Evolutionary conservation across 2,888 invertebrate species (phyloP).

Genomic region (Lithodes maja): DNA sequence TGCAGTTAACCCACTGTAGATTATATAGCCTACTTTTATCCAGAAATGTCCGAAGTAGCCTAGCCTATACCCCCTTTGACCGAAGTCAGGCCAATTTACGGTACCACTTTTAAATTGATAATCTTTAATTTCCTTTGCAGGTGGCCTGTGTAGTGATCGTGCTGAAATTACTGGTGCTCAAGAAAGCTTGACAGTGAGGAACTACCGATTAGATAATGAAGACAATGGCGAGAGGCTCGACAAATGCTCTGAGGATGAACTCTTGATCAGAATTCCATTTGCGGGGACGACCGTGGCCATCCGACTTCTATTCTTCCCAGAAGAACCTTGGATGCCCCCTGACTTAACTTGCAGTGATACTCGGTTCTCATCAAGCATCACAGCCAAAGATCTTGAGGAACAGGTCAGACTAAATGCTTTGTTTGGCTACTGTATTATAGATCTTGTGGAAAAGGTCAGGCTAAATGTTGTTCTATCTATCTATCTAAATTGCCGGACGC

Average conservation of each 20-base stretch:
- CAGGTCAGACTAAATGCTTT: conserved; percentile 8
- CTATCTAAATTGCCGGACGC: not conserved
- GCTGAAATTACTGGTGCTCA: conserved; percentile 48
- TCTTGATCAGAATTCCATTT: conserved; percentile 82
- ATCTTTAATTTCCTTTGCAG: conserved; percentile 16
- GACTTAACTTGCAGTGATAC: conserved; percentile 85
- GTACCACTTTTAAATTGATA: no score
- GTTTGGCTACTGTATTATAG: conserved; percentile 59
- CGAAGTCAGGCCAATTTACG: no score
- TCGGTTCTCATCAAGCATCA: conserved; percentile 80
- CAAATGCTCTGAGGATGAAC: conserved; percentile 76
- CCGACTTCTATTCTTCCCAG: conserved; percentile 82
- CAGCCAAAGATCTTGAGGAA: conserved; percentile 76
- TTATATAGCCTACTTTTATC: no score
- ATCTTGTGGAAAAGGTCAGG: conserved; percentile 74
- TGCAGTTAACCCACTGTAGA: no score
- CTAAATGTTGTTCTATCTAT: not conserved
- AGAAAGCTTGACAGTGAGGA: conserved; percentile 37
- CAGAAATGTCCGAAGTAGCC: no score
- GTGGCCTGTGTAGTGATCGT: conserved; percentile 59
- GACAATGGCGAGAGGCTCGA: conserved; percentile 28
- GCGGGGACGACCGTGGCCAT: conserved; percentile 82
- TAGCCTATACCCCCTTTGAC: no score
- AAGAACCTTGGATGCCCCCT: conserved; percentile 81
- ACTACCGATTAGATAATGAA: conserved; percentile 28